Conservation (phyloP, 2,888 invertebrate genomes). For the Chironomus tentans region DNA sequence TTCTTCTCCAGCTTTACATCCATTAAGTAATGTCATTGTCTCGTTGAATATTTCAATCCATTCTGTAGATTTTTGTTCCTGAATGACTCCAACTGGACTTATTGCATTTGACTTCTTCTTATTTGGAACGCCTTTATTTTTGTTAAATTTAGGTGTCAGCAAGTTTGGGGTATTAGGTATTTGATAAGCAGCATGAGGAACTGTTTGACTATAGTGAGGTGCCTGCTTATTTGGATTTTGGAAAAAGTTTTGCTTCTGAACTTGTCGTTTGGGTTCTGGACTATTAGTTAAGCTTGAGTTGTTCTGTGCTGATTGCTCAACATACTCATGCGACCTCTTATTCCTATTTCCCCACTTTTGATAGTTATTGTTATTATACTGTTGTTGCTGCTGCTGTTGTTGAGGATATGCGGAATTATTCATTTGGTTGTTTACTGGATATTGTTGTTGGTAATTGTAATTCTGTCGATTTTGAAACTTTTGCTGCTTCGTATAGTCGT, state of each 20-base stretch:
- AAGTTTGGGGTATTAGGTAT: background rate
- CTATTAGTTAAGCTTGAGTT: background rate
- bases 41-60: background rate
- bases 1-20: background rate
- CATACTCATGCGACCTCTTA: background rate
- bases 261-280: background rate
- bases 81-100: background rate
- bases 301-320: background rate
- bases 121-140: background rate
- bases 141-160: background rate
- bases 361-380: background rate
- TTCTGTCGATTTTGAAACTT: background rate
- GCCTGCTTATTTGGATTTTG: background rate
- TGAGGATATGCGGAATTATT: background rate
- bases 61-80: background rate
- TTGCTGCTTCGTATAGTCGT: background rate
- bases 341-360: background rate
- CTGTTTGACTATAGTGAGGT: background rate
- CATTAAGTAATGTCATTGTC: background rate
- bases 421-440: no score
- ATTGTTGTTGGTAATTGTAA: no score
- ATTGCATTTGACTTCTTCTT: background rate
- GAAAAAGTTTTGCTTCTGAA: background rate
- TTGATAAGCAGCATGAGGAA: background rate
- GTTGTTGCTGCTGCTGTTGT: background rate